phyloP scores from a whole-genome alignment of 2,113 vertebrate genomes.

The Crocuta crocuta region DNA sequence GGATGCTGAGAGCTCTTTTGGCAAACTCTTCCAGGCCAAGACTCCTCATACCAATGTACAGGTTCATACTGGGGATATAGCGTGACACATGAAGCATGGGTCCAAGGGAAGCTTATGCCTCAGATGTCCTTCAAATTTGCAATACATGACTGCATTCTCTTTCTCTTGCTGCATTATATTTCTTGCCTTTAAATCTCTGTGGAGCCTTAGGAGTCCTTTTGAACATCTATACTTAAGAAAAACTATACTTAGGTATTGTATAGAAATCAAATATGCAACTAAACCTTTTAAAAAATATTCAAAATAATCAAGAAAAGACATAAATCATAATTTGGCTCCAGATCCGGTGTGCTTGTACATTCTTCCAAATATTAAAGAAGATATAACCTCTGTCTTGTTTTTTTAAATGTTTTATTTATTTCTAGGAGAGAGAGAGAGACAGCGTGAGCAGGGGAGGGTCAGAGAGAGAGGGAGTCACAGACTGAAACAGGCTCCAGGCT shows the following conservation, averaged over 20 bases:
- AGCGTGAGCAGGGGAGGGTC: too few relatives aligned
- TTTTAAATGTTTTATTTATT: too few relatives aligned
- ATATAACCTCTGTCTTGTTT: neutral
- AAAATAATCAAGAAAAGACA: neutral
- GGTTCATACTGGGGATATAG: neutral
- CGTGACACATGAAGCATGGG: rapidly evolving
- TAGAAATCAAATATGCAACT: neutral
- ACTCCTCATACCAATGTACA: rapidly evolving
- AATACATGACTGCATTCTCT: neutral
- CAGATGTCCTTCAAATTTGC: neutral
- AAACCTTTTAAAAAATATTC: neutral
- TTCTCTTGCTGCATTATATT: neutral
- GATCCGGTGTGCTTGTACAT: neutral
- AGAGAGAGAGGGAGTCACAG: too few relatives aligned
- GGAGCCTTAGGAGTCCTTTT: neutral
- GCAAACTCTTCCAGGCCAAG: neutral
- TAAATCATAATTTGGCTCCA: neutral
- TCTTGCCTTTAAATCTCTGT: neutral
- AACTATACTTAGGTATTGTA: neutral
- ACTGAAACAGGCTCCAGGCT: too few relatives aligned
- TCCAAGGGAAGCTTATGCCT: rapidly evolving
- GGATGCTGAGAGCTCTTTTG: neutral
- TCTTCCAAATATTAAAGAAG: neutral
- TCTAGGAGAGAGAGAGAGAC: too few relatives aligned
- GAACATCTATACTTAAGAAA: neutral